Evolutionary conservation across 2,113 vertebrate species (phyloP), one percentile per base, ranked within the genome.

Genomic region (Perognathus longimembris): DNA sequence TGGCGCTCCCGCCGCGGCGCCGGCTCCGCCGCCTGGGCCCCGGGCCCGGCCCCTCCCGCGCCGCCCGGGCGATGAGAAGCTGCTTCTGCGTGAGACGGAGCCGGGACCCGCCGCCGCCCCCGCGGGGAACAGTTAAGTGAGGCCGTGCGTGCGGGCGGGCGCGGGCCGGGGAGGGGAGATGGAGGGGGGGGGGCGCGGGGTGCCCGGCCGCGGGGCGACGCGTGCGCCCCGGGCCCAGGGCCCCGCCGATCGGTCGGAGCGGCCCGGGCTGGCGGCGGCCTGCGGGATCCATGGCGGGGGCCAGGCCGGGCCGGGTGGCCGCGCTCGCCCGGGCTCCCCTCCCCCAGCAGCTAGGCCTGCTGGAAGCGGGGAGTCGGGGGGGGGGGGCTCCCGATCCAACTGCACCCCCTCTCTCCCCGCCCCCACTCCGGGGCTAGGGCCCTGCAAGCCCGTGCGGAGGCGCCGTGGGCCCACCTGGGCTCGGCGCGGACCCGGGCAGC

Each of bases 51-150:
- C 96, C 94, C 96, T 95, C 93, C 96, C 89, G 89, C 96, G 94
- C 97, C 94, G 87, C 96, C 91, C 97, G 97, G 97, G 98, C 97
- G 95, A 98, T 97, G 96, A 97, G 97, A 97, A 98, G 96, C 96
- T 98, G 97, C 96, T 97, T 98, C 97, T 98, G 97, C 97, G 96
- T 98, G 92, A 97, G 97, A 97, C 97, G 97, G 97, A 97, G 94
- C 96, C 97, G 97, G 87, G 96, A 97, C 94, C 97, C 95, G 88
- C 94, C 95, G 93, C 95, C 96, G 82, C 95, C 95, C 89, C 95
- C 92, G 84, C 97, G 96, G 92, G 96, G 97, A 97, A 98, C 97
- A 98, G 97, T 97, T 98, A 98, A 98, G 98, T 98, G 96, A 95
- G 96, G 94, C 82, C 22, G 61, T 76, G 67, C 45, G 83, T 67